A percentile compares a stretch with the other conserved stretches of the same genome.
Evolutionary conservation across 2,888 invertebrate species (phyloP).

Genomic region (Ornithoptera alexandrae): DNA sequence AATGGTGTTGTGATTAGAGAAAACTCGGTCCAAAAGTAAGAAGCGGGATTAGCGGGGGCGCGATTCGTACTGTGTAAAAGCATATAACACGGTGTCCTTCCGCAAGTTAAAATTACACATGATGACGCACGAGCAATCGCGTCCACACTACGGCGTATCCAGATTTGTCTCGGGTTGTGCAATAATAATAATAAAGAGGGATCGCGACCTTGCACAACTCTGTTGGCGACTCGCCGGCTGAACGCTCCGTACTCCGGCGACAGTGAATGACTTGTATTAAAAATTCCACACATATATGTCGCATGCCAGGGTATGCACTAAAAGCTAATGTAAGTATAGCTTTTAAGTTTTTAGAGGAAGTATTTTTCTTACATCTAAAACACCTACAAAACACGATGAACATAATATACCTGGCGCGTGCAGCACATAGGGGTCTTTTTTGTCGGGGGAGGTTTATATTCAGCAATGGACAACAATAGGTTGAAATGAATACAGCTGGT

Average conservation of each 20-base stretch:
- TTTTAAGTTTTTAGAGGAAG: too few species aligned
- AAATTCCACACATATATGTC: slow-evolving; percentile 8
- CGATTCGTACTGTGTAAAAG: slow-evolving; percentile 58
- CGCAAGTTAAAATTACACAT: slow-evolving; percentile 71
- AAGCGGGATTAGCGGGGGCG: slow-evolving; percentile 50
- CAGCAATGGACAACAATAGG: not conserved
- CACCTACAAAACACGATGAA: too few species aligned
- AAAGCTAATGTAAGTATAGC: too few species aligned
- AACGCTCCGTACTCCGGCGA: slow-evolving; percentile 31
- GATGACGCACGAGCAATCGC: slow-evolving; percentile 71
- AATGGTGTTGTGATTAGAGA: too few species aligned
- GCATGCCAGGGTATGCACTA: not conserved
- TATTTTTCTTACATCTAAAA: too few species aligned
- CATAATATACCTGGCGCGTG: too few species aligned
- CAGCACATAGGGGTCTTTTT: too few species aligned
- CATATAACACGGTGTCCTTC: slow-evolving; percentile 64
- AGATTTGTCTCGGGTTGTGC: slow-evolving; percentile 71
- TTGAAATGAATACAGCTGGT: not conserved
- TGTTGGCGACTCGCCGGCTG: slow-evolving; percentile 61
- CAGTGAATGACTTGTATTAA: slow-evolving; percentile 21
- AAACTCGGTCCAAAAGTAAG: slow-evolving; percentile 35
- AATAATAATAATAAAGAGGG: slow-evolving; percentile 62
- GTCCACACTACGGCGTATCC: slow-evolving; percentile 57
- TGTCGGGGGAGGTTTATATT: not conserved
- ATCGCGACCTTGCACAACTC: slow-evolving; percentile 71